phyloP scores from a whole-genome alignment of 1,140 invertebrate species.

The Cotesia vestalis region DNA sequence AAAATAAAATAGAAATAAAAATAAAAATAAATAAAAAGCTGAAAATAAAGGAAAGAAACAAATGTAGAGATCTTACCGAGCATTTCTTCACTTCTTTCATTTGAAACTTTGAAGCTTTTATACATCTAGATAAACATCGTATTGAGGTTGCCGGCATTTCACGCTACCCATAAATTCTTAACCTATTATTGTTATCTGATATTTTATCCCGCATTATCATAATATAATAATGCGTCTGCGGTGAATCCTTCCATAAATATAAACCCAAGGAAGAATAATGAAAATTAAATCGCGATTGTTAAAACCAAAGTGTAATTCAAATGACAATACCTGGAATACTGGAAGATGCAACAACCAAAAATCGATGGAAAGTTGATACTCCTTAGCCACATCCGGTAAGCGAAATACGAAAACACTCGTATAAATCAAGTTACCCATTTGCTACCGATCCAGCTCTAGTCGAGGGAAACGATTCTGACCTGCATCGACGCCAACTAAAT shows the following conservation, averaged over 20 bases:
- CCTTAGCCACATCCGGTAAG: conserved; percentile 14
- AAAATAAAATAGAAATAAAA: conserved; percentile 35
- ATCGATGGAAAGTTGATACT: conserved; percentile 11
- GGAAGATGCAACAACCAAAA: neutral
- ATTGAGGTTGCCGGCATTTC: no score
- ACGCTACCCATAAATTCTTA: no score
- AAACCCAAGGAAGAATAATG: no score
- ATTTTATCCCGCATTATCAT: no score
- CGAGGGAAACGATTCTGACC: conserved; percentile 38
- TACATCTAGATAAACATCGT: no score
- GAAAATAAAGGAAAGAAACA: conserved; percentile 43
- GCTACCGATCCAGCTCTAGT: conserved; percentile 41
- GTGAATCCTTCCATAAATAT: no score
- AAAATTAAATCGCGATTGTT: no score
- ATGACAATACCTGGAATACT: neutral
- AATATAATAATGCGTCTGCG: no score
- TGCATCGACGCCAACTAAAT: conserved; percentile 43
- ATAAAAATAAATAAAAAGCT: conserved; percentile 49
- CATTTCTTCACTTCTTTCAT: conserved; percentile 55
- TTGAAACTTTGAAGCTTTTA: conserved; percentile 13
- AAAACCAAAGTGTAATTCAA: neutral
- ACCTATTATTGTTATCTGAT: no score
- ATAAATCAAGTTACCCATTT: conserved; percentile 54
- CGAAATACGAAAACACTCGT: conserved; percentile 46
- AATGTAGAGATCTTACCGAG: conserved; percentile 37